A percentile compares a stretch with the other conserved stretches of the same genome.
These are phyloP conservation scores for Lerema accius DNA, from an alignment of 1,140 invertebrate genomes.

Conservation along the genomic window DNA sequence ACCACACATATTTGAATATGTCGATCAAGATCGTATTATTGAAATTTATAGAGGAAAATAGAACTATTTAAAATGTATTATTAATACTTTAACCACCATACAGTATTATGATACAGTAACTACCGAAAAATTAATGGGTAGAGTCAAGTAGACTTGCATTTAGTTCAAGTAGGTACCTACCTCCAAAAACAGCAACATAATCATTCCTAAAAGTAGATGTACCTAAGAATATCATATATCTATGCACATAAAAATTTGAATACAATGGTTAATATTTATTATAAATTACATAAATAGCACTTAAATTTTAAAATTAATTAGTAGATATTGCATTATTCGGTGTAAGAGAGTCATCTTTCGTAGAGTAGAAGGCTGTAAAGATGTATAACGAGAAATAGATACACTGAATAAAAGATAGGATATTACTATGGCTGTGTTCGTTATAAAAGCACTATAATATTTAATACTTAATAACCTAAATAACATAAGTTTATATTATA, in stretches of 20 bases:
- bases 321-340: conserved; percentile 5
- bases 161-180: background rate
- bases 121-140: no score
- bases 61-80: conserved; percentile 45
- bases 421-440: conserved; percentile 79
- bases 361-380: conserved; percentile 6
- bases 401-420: conserved; percentile 63
- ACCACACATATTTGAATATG: conserved; percentile 99
- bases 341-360: conserved; percentile 1
- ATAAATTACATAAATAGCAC: conserved; percentile 11
- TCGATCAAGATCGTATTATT: conserved; percentile 98
- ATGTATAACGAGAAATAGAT: conserved; percentile 20
- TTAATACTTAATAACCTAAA: conserved; percentile 40
- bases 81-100: background rate
- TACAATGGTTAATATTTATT: background rate
- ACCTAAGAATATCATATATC: background rate
- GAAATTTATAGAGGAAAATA: conserved; percentile 97
- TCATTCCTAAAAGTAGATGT: background rate
- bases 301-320: conserved; percentile 9
- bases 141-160: background rate
- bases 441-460: conserved; percentile 69
- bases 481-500: conserved; percentile 62
- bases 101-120: no score
- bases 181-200: background rate
- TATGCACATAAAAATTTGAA: background rate